A percentile compares a stretch with the other conserved stretches of the same genome.
Evolutionary conservation across 1,140 invertebrate genomes (phyloP).

Genomic region (Platyscapa corneri): DNA sequence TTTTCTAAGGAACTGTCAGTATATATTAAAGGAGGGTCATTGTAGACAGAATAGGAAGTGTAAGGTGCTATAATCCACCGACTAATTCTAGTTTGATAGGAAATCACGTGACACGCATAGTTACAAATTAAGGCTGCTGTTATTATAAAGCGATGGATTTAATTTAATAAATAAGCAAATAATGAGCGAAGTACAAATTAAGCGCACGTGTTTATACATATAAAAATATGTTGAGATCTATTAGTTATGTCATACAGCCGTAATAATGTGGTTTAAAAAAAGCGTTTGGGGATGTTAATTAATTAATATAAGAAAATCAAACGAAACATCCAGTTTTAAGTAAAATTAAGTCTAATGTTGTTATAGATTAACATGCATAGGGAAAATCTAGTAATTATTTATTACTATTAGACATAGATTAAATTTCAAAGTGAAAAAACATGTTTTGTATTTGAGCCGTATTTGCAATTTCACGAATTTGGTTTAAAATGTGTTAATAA

Average conservation of each 20-base stretch:
- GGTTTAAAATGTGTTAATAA: no score
- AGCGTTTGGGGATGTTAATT: no score
- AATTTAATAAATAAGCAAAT: not conserved
- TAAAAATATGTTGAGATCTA: not conserved
- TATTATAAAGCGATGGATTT: not conserved
- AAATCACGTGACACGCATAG: not conserved
- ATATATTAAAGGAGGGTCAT: no score
- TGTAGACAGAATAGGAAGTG: no score
- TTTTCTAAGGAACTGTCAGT: no score
- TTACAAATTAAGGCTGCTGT: not conserved
- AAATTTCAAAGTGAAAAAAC: no score
- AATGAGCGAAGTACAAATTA: not conserved
- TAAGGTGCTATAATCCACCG: not conserved
- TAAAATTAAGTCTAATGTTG: not conserved
- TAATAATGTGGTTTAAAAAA: no score
- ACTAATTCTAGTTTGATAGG: not conserved
- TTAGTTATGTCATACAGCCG: not conserved
- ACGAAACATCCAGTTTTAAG: not conserved
- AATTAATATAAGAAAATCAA: not conserved
- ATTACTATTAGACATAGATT: no score
- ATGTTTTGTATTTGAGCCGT: no score
- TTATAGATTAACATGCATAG: no score
- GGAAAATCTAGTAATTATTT: no score
- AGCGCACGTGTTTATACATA: not conserved
- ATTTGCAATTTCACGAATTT: no score